These are phyloP conservation scores for Elanoides forficatus DNA, from an alignment of 2,113 vertebrate species.

Conservation along the genomic window DNA sequence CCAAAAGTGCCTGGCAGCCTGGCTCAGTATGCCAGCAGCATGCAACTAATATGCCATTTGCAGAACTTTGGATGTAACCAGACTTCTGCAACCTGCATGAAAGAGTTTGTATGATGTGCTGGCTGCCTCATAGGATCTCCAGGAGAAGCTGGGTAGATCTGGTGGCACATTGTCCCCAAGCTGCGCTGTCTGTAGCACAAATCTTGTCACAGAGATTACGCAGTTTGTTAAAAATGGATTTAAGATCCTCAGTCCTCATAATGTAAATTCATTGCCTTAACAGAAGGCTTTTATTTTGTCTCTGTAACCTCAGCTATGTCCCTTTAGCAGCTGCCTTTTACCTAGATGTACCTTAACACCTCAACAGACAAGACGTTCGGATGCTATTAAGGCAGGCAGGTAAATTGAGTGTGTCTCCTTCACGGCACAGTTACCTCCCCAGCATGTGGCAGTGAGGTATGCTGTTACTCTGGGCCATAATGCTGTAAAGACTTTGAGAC, in stretches of 20 bases:
- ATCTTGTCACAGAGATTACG: background rate
- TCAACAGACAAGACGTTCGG: background rate
- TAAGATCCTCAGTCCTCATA: background rate
- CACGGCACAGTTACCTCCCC: background rate
- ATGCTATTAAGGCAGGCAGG: background rate
- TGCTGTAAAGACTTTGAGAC: background rate
- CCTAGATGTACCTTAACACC: background rate
- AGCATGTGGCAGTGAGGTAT: background rate
- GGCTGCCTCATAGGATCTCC: background rate
- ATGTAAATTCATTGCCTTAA: background rate
- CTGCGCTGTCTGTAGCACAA: rapidly evolving
- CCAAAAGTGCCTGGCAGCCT: background rate
- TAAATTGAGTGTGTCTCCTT: conserved; percentile 15
- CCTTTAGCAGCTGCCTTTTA: background rate
- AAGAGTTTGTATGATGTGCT: background rate
- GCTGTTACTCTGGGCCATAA: background rate
- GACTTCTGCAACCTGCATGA: background rate
- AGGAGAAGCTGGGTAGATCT: background rate
- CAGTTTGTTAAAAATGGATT: background rate
- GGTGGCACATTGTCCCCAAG: background rate
- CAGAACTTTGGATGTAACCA: background rate
- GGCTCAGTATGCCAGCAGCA: background rate
- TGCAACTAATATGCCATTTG: background rate
- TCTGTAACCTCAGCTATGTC: background rate
- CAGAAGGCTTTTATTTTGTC: background rate